A percentile compares a stretch with the other conserved stretches of the same genome.
These are phyloP conservation scores for Lampris megalopsis DNA, from an alignment of 2,113 vertebrate genomes.

Conservation along the genomic window DNA sequence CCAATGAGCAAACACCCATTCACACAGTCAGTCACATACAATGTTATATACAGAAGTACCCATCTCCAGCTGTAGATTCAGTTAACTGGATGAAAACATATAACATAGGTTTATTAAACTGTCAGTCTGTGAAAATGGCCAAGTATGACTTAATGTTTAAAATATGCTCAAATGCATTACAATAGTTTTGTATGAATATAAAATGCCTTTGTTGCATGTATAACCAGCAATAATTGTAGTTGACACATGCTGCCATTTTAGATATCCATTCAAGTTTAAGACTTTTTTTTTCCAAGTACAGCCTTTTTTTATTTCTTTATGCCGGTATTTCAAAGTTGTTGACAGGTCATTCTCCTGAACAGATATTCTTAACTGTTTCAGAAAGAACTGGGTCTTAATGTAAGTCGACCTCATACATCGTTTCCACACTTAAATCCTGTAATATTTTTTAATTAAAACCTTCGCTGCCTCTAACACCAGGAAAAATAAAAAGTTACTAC, in stretches of 20 bases:
- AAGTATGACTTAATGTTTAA: no score
- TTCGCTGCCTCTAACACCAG: neutral
- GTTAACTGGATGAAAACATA: no score
- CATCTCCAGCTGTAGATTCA: no score
- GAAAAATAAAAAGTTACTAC: neutral
- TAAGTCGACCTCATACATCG: neutral
- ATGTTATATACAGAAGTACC: neutral
- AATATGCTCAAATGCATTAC: no score
- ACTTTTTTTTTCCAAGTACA: neutral
- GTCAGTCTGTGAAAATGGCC: no score
- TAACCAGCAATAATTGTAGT: neutral
- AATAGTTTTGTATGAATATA: no score
- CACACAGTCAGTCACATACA: neutral
- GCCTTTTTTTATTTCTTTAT: neutral
- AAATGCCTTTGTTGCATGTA: no score
- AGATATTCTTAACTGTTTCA: neutral
- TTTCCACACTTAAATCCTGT: neutral
- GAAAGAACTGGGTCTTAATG: neutral
- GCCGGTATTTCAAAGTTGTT: neutral
- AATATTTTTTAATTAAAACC: neutral
- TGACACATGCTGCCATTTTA: neutral
- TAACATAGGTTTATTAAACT: no score
- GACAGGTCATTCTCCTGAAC: neutral
- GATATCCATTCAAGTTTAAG: neutral
- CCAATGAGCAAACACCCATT: conserved; percentile 5